Percentiles rank a stretch among this genome's conserved stretches.
These are phyloP conservation scores for Phragmatobia fuliginosa DNA, from an alignment of 2,888 invertebrate genomes.

Conservation along the genomic window DNA sequence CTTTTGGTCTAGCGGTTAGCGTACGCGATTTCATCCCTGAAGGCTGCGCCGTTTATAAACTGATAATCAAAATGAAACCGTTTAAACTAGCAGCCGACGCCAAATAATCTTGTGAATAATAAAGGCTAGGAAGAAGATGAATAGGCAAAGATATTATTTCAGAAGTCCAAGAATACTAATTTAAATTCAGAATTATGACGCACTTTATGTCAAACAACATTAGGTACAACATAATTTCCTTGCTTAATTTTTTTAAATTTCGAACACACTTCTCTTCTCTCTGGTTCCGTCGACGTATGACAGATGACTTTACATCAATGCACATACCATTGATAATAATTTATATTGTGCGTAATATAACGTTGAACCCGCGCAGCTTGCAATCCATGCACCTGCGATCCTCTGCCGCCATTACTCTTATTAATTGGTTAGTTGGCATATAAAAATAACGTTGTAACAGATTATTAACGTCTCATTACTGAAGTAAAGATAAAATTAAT, in stretches of 20 bases:
- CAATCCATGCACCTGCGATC: slow-evolving; percentile 62
- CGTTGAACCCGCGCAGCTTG: slow-evolving; percentile 61
- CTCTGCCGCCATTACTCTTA: slow-evolving; percentile 58
- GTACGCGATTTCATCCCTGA: too few relatives aligned
- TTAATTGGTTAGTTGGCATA: slow-evolving; percentile 60
- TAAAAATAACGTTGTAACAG: slow-evolving; percentile 48
- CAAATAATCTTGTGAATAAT: too few relatives aligned
- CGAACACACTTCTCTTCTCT: slow-evolving; percentile 14
- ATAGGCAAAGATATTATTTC: too few relatives aligned
- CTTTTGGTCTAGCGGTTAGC: too few relatives aligned
- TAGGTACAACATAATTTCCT: too few relatives aligned
- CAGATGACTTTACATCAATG: slow-evolving; percentile 39
- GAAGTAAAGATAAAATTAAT: slow-evolving; percentile 30
- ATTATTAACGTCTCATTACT: slow-evolving; percentile 47
- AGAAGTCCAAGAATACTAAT: too few relatives aligned
- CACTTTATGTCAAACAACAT: too few relatives aligned
- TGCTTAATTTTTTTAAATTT: too few relatives aligned
- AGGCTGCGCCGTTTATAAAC: too few relatives aligned
- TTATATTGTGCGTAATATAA: slow-evolving; percentile 51
- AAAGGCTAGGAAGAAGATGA: too few relatives aligned
- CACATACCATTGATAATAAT: slow-evolving; percentile 51
- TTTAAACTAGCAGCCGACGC: too few relatives aligned
- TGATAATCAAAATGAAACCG: too few relatives aligned
- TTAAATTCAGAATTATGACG: neutral
- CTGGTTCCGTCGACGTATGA: slow-evolving; percentile 40